Evolutionary conservation across 2,888 invertebrate species (phyloP), one percentile per base, ranked within the genome.

Genomic region (Sphinx pinastri): DNA sequence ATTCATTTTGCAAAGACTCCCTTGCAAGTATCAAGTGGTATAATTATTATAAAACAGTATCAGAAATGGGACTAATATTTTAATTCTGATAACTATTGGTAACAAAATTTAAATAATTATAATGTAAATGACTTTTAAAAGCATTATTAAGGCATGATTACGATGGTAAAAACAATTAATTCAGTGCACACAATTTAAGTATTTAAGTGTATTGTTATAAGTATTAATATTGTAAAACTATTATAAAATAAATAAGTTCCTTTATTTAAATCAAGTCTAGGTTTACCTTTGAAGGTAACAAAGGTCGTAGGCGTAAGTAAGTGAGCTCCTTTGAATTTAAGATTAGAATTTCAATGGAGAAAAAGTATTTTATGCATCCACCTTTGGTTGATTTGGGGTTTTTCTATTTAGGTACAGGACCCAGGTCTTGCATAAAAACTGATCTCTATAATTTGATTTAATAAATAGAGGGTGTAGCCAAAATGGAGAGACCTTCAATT

Each of bases 251-350:
- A 19, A 63, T 13, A 47, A 49, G 19, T 49, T 55, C 4, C 55
- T 25, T 47, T 63, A n/a, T 2, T 63, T 3, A 38, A 63, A 47
- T 63, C 49, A 7, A 63, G 63, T 63, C 19, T 63, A 31, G 7
- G 25, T 25, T 2, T 25, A 25, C 19, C 63, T 49, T 19, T 25
- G 25, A 25, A 25, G 25, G 25, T 2, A 25, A 63, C 63, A 49
- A 19, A 63, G 19, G 63, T 19, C 16, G 19, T 49, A 49, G 19
- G 63, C 73, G 71, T 67, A 71, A 71, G 72, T 49, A 63, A 51
- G 49, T 31, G 8, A 38, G 68, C 55, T 19, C 19, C 25, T 63
- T 49, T 63, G 63, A 63, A 63, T 49, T 63, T 63, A 19, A 63
- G 49, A 63, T 49, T 63, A 12, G 49, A 63, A 63, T 63, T 47